Evolutionary conservation across 2,113 vertebrate species (phyloP), one percentile per base, ranked within the genome.

Genomic region (Mohoua ochrocephala): DNA sequence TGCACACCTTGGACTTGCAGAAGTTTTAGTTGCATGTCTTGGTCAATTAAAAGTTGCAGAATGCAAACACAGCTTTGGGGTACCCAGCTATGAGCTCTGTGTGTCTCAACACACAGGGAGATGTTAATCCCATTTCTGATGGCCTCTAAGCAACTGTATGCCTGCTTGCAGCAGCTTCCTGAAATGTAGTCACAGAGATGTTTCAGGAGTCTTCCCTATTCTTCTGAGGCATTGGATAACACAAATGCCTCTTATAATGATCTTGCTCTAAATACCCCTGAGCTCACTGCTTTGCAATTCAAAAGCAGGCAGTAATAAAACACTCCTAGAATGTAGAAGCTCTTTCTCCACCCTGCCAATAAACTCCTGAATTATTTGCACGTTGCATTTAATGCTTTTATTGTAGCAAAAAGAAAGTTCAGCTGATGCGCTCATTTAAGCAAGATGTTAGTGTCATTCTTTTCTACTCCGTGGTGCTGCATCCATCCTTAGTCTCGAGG

Each of bases 1-100:
- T 8, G 5, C n/a, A 78, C 24, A 28, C 6, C 10, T 30, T 0
- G 0, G 16, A 17, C 30, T 68, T 42, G 10, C 11, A 52, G 35
- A 45, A 50, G 27, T 10, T 87, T 65, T 54, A 19, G 8, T 81
- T 71, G 4, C 11, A 2, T 13, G 5, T 71, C 27, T 68, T 12
- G 30, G 27, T 31, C 42, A 60, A 7, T 26, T 60, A 31, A 26
- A 79, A 69, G 9, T 10, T 64, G 49, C 7, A 71, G 54, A 84
- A 64, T n/a, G 16, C 9, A 63, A 71, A 74, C 18, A 8, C 22
- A 61, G 7, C 19, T 87, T 65, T 49, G 16, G 37, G 30, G 21
- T 64, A 61, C 31, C 19, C 74, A 37, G 5, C 11, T 57, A 13
- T 33, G 54, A 39, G 18, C 47, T 33, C 23, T 65, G 10, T 63